Base-by-base conservation (phyloP, 1,140 invertebrate species). In the Drosophila pseudoobscura region DNA sequence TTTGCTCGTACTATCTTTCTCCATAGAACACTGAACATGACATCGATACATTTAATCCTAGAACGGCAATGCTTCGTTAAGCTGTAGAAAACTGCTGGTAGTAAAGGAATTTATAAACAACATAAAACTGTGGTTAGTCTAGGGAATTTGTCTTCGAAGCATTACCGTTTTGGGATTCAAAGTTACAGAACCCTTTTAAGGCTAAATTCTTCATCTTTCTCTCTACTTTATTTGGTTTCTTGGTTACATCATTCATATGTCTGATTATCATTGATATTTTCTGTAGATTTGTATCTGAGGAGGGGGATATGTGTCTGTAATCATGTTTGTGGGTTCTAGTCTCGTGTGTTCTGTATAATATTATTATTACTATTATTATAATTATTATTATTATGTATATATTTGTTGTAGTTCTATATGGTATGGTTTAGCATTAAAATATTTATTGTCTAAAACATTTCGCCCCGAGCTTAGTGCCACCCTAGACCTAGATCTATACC, bases 361-460 rank as follows among this genome's bases (percentile, higher is more conserved):
- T 64, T 64, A 65, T 9, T 15, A 35, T 49, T 57, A 68, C 6
- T 13, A 2, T 26, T 79, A 69, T 43, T 26, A 35, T 17, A 17
- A 17, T 74, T 49, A 43, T 41, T 68, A 51, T 60, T 66, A 59
- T 50, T 68, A 46, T 13, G 45, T 64, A 60, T 43, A 35, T 61
- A 57, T 57, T 41, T 46, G 17, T 51, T 52, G 24, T 51, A 52
- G 52, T 31, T 39, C 35, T 56, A 43, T 52, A 17, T 50, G 26
- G 47, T 75, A 49, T 73, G 56, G 47, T 62, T 75, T 88, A 88
- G 75, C 66, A 83, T 87, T 87, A 88, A 83, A 88, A 83, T 87
- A 87, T 87, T 87, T 87, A 87, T 87, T 87, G 83, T 87, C 83
- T 87, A 87, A 87, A 87, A 83, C 83, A 83, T 87, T 88, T 77